Evolutionary conservation across 2,113 vertebrate species (phyloP).

Genomic region (Catagonus wagneri): DNA sequence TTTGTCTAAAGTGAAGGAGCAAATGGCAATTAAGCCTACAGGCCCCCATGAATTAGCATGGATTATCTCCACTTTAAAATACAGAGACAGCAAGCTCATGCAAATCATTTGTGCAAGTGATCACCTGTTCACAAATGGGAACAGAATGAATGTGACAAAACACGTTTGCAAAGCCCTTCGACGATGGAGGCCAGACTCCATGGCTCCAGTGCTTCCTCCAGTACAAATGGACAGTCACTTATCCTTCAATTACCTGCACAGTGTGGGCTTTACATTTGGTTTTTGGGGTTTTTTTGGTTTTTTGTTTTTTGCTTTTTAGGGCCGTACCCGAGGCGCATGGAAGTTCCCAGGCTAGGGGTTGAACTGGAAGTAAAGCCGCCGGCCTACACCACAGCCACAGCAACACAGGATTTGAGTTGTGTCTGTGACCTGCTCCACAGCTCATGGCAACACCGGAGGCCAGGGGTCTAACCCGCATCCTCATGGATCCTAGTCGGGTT

Average conservation of each 20-base stretch:
- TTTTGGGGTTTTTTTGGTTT: conserved; percentile 30
- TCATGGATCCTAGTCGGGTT: too few species aligned
- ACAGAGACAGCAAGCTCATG: conserved; percentile 45
- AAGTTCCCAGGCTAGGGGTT: too few species aligned
- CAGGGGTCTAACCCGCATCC: too few species aligned
- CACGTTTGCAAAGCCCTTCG: neutral
- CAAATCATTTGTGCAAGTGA: conserved; percentile 49
- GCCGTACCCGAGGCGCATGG: too few species aligned
- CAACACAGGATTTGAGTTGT: too few species aligned
- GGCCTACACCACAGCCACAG: too few species aligned
- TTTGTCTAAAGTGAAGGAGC: conserved; percentile 69
- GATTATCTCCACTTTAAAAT: conserved; percentile 58
- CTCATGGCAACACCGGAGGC: too few species aligned
- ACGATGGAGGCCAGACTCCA: neutral
- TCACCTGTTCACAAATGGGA: conserved; percentile 50
- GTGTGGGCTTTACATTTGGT: neutral
- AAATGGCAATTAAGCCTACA: conserved; percentile 72
- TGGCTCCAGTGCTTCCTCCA: neutral
- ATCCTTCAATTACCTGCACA: neutral
- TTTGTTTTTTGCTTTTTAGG: too few species aligned
- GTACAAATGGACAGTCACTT: neutral
- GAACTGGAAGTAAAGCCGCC: too few species aligned
- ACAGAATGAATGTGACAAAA: neutral
- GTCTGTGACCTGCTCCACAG: too few species aligned
- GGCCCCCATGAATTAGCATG: conserved; percentile 53